phyloP scores from a whole-genome alignment of 2,113 vertebrate species.

The Spilogale gracilis region DNA sequence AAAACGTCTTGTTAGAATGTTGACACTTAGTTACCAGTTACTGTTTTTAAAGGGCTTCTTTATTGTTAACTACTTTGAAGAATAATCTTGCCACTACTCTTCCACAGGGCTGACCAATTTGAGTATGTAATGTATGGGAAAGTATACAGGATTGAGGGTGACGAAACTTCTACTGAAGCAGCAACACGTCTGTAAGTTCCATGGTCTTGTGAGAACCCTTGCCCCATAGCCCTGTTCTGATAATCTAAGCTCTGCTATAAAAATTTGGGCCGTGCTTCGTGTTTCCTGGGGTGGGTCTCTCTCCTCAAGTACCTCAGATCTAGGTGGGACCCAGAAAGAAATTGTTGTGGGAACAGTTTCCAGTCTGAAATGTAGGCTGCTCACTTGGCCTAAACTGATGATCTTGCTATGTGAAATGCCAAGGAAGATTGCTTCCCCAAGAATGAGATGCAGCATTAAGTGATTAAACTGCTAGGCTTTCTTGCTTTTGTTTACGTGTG shows the following conservation, averaged over 20 bases:
- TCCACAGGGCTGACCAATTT: slow-evolving; percentile 96
- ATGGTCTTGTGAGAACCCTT: neutral
- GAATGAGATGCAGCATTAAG: neutral
- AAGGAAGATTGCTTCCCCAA: slow-evolving; percentile 12
- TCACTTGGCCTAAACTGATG: neutral
- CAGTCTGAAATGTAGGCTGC: neutral
- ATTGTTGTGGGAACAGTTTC: neutral
- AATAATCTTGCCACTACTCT: neutral
- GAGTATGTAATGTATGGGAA: slow-evolving; percentile 99
- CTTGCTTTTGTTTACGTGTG: neutral
- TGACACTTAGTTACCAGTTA: neutral
- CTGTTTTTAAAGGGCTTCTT: neutral
- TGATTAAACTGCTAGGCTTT: slow-evolving; percentile 20
- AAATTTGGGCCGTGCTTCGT: neutral
- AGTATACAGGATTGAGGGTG: slow-evolving; percentile 98
- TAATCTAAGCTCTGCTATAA: neutral
- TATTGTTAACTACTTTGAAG: slow-evolving; percentile 14
- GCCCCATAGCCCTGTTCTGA: neutral
- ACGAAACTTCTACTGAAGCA: slow-evolving; percentile 98
- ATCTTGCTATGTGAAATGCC: neutral
- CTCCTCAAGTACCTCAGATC: neutral
- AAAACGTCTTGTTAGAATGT: neutral
- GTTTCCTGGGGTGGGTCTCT: neutral
- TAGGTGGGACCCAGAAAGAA: neutral
- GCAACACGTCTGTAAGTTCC: slow-evolving; percentile 97